phyloP scores from a whole-genome alignment of 2,797 vertebrate genomes.

The Rhynchotus rufescens region DNA sequence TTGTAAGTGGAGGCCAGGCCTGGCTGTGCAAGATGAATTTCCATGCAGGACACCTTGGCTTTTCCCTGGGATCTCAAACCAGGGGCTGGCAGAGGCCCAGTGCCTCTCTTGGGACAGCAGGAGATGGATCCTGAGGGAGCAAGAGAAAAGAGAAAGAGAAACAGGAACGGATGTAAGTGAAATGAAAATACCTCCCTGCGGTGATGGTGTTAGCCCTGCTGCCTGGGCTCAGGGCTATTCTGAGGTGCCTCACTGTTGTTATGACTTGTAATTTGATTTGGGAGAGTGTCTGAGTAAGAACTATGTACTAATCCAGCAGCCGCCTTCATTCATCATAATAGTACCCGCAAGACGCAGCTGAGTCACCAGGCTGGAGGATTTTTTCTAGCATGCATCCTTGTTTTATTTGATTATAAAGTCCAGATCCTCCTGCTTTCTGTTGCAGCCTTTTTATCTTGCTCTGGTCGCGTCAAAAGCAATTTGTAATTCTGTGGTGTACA shows the following conservation, averaged over 20 bases:
- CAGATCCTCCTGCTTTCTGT: conserved; percentile 70
- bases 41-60: background rate
- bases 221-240: background rate
- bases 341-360: conserved; percentile 42
- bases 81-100: background rate
- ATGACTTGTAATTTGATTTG: conserved; percentile 53
- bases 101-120: background rate
- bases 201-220: background rate
- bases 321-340: conserved; percentile 55
- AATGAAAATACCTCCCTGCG: background rate
- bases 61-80: background rate
- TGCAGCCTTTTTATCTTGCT: conserved; percentile 64
- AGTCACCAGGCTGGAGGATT: conserved; percentile 54
- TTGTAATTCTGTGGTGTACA: conserved; percentile 51
- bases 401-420: conserved; percentile 67
- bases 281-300: conserved; percentile 34
- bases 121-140: background rate
- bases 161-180: background rate
- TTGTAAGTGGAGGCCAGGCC: fast-evolving
- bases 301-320: conserved; percentile 22
- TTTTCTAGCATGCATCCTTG: conserved; percentile 53
- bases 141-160: background rate
- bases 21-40: fast-evolving
- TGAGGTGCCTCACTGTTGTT: conserved; percentile 10
- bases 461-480: conserved; percentile 60